Evolutionary conservation across 2,113 vertebrate species (phyloP), one percentile per base, ranked within the genome.

Genomic region (Antennarius striatus): DNA sequence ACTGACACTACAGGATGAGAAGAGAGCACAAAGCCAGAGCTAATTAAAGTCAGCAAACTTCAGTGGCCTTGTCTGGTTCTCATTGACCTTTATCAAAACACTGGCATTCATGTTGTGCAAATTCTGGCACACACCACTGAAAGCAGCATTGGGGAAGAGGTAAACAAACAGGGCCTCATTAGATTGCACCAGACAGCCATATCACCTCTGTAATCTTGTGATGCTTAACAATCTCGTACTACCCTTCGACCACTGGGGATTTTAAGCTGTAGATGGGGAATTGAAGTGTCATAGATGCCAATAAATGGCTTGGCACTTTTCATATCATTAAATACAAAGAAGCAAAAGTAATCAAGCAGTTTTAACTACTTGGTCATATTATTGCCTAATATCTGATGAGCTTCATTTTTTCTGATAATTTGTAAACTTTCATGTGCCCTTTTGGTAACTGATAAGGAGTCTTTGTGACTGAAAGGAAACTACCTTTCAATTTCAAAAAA

Each of bases 11-110:
- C 73, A 77, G 59, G 64, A 82, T 65, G 83, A 86, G 73, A 60
- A 43, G 77, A 75, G 80, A 79, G 61, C 78, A 84, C 78, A 82
- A 80, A 83, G 85, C 71, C 84, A 49, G 57, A 74, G 86, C 84
- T 91, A 91, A 92, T 92, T 92, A 90, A 89, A 86, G 82, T 72
- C 75, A 77, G 82, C 85, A 88, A 90, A 90, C 88, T 87, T 89
- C 76, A 77, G 72, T 74, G 56, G 80, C 80, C 86, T 73, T 84
- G 84, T 88, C 89, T 91, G 83, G 71, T 83, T 85, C 82, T 86
- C 88, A 79, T 82, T 91, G 91, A 92, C 90, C 90, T 92, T 91
- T 91, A 90, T 90, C 90, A 88, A 88, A 85, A 83, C 83, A 82
- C 86, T 89, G 87, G 84, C 87, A 84, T 88, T 90, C 85, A 82